Percentiles rank a stretch among this genome's conserved stretches.
phyloP scores from a whole-genome alignment of 2,797 vertebrate species.

The Eurystomus glaucurus region DNA sequence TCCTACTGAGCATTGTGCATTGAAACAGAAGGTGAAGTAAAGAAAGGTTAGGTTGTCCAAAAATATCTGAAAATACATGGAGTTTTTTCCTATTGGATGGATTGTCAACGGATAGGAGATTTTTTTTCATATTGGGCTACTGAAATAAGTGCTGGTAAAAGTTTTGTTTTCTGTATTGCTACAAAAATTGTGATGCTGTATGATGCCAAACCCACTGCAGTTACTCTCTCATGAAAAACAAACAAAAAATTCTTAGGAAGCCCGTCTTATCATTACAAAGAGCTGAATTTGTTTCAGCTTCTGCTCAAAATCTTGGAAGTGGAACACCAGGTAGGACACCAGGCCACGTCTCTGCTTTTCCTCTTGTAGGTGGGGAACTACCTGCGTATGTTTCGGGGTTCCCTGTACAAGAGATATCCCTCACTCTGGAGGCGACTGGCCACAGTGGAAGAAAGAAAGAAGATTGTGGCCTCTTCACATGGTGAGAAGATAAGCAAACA shows the following conservation, averaged over 20 bases:
- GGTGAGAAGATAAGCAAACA: conserved; percentile 85
- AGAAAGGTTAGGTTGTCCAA: background rate
- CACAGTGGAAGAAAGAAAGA: conserved; percentile 97
- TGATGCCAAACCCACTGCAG: background rate
- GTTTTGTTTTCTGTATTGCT: background rate
- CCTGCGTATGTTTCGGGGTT: conserved; percentile 98
- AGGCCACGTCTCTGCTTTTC: background rate
- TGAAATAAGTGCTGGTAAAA: background rate
- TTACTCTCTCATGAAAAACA: background rate
- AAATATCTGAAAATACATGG: background rate
- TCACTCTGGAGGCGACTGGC: conserved; percentile 97
- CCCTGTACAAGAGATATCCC: conserved; percentile 96
- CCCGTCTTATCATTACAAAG: background rate
- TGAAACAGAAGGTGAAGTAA: background rate
- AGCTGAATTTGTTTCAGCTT: background rate
- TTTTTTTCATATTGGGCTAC: background rate
- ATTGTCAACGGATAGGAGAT: background rate
- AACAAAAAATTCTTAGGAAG: too few species aligned
- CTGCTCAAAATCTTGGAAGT: background rate
- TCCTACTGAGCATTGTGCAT: background rate
- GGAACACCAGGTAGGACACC: background rate
- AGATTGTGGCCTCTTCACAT: conserved; percentile 97
- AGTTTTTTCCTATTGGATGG: background rate
- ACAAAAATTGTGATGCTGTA: accelerated
- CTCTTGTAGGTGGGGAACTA: conserved; percentile 95